A percentile compares a stretch with the other conserved stretches of the same genome.
Conservation (phyloP, 2,113 vertebrate genomes). For the Sorex araneus region DNA sequence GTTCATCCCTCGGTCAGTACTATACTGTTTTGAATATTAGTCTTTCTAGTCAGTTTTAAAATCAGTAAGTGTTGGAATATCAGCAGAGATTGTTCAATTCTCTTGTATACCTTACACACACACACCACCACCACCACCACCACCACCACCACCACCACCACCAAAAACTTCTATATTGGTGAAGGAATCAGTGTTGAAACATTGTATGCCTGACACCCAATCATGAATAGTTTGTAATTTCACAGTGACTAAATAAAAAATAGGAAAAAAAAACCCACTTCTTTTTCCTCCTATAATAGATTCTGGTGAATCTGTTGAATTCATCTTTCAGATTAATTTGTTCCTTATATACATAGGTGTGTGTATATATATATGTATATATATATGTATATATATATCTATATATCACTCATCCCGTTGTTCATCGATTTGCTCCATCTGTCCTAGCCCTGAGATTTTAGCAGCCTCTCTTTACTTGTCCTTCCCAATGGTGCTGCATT, state of each 20-base stretch:
- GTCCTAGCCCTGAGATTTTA: background rate
- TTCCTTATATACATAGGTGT: background rate
- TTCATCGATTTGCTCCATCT: too few relatives aligned
- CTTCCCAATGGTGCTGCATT: too few relatives aligned
- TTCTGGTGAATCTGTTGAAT: conserved; percentile 34
- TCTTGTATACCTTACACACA: conserved; percentile 53
- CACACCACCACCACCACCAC: background rate
- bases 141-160: too few relatives aligned
- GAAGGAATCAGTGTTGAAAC: too few relatives aligned
- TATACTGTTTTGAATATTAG: conserved; percentile 19
- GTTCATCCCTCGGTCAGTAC: conserved; percentile 8
- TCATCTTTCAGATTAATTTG: conserved; percentile 36
- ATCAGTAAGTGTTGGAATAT: conserved; percentile 40
- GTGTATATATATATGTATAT: too few relatives aligned
- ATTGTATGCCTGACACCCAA: too few relatives aligned
- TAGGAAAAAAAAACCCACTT: background rate
- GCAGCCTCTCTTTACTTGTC: too few relatives aligned
- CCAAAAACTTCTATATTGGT: too few relatives aligned
- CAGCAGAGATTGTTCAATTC: conserved; percentile 25
- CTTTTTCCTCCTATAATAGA: background rate
- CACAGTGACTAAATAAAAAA: too few relatives aligned
- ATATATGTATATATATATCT: too few relatives aligned
- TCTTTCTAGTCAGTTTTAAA: conserved; percentile 42
- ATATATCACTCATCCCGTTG: too few relatives aligned
- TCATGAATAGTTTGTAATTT: too few relatives aligned